phyloP scores from a whole-genome alignment of 2,888 invertebrate species.

The Melanophora roralis region DNA sequence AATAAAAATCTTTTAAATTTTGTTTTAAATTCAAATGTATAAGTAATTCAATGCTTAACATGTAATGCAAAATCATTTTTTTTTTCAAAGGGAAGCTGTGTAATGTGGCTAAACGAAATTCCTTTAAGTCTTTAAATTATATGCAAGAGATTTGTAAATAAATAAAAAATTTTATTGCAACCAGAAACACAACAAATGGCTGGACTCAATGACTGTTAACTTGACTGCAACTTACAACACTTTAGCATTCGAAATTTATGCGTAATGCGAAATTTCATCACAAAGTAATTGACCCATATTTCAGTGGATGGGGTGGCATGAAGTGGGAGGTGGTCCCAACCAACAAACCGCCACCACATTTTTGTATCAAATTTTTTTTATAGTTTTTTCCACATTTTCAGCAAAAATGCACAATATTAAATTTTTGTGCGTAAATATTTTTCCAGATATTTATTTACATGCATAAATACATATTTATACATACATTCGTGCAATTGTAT shows the following conservation, averaged over 20 bases:
- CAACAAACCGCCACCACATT: conserved; percentile 1
- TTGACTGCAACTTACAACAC: conserved; percentile 22
- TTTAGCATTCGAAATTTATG: conserved; percentile 49
- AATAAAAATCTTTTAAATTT: too few species aligned
- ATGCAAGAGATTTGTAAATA: not conserved
- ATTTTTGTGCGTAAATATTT: not conserved
- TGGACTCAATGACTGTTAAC: not conserved
- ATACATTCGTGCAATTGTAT: not conserved
- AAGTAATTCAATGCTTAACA: conserved; percentile 1
- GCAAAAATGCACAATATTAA: conserved; percentile 25
- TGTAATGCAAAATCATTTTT: not conserved
- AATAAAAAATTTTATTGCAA: conserved; percentile 6
- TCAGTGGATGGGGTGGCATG: not conserved
- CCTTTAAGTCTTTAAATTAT: conserved; percentile 19
- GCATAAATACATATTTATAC: not conserved
- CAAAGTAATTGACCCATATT: conserved; percentile 61
- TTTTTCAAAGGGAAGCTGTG: conserved; percentile 23
- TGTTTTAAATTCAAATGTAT: too few species aligned
- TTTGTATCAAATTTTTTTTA: conserved; percentile 3
- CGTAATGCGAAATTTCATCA: conserved; percentile 61
- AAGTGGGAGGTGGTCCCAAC: conserved; percentile 5
- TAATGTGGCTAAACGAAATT: not conserved
- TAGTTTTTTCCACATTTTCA: conserved; percentile 1
- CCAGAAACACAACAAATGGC: not conserved
- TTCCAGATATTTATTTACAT: conserved; percentile 23